Conservation (phyloP, 2,888 invertebrate genomes). For the Schizaphis graminum region DNA sequence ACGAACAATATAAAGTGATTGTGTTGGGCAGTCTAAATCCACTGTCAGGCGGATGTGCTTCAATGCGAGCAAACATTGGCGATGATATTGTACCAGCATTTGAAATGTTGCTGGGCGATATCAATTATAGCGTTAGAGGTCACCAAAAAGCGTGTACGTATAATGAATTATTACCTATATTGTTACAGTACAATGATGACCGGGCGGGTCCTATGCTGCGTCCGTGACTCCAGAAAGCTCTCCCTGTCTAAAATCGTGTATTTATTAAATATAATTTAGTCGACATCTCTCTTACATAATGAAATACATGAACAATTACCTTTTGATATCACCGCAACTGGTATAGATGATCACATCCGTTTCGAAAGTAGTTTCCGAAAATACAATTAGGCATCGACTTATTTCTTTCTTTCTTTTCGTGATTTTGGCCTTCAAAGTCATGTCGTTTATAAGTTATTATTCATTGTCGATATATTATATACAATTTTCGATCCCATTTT, state of each 20-base stretch:
- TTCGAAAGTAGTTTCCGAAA: no score
- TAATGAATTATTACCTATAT: not conserved
- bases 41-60: not conserved
- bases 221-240: not conserved
- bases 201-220: no score
- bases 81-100: not conserved
- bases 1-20: not conserved
- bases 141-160: not conserved
- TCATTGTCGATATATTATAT: not conserved
- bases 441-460: not conserved
- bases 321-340: not conserved
- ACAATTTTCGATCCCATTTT: not conserved
- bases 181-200: not conserved
- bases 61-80: rapidly evolving
- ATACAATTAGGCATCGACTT: no score
- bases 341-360: no score
- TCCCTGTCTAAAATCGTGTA: not conserved
- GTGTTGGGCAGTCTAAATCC: not conserved
- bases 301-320: not conserved
- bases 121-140: not conserved
- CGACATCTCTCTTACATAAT: not conserved
- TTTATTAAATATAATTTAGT: not conserved
- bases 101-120: not conserved
- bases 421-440: not conserved
- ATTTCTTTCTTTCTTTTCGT: not conserved